These are phyloP conservation scores for Gryon sp. DNA, from an alignment of 1,140 invertebrate species.

Conservation along the genomic window DNA sequence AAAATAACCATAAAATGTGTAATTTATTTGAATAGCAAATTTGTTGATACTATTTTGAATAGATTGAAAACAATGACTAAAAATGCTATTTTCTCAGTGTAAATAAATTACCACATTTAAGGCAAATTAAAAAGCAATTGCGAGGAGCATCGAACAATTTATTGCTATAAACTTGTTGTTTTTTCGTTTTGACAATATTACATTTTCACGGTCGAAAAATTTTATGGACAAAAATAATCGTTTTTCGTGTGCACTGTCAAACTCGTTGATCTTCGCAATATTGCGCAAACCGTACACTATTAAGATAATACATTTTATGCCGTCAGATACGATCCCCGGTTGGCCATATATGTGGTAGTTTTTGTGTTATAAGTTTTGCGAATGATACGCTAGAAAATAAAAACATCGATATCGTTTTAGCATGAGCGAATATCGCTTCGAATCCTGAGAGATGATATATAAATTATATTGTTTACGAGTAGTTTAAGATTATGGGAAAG, in stretches of 20 bases:
- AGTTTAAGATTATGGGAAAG: constrained; percentile 61
- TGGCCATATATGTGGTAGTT: constrained; percentile 47
- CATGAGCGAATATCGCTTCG: constrained; percentile 37
- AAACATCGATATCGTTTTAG: constrained; percentile 55
- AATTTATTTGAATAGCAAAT: too few relatives aligned
- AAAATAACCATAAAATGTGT: too few relatives aligned
- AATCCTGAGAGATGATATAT: constrained; percentile 51
- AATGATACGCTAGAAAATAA: constrained; percentile 44
- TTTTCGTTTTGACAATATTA: constrained; percentile 40
- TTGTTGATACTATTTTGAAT: too few relatives aligned
- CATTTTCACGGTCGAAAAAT: constrained; percentile 36
- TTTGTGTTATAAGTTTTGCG: constrained; percentile 41
- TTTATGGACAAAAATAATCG: constrained; percentile 48
- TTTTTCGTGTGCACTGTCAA: constrained; percentile 48
- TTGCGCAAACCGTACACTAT: constrained; percentile 51
- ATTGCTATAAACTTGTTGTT: constrained; percentile 32
- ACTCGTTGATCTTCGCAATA: constrained; percentile 58
- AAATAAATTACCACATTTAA: constrained; percentile 49
- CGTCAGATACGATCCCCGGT: constrained; percentile 48
- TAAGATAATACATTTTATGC: constrained; percentile 58
- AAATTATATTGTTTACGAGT: constrained; percentile 59
- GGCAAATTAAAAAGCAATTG: constrained; percentile 33
- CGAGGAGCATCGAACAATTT: constrained; percentile 44
- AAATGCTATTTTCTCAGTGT: too few relatives aligned
- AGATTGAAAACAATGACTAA: too few relatives aligned